Evolutionary conservation across 2,888 invertebrate species (phyloP), one percentile per base, ranked within the genome.

Genomic region (Hofmannophila pseudospretella): DNA sequence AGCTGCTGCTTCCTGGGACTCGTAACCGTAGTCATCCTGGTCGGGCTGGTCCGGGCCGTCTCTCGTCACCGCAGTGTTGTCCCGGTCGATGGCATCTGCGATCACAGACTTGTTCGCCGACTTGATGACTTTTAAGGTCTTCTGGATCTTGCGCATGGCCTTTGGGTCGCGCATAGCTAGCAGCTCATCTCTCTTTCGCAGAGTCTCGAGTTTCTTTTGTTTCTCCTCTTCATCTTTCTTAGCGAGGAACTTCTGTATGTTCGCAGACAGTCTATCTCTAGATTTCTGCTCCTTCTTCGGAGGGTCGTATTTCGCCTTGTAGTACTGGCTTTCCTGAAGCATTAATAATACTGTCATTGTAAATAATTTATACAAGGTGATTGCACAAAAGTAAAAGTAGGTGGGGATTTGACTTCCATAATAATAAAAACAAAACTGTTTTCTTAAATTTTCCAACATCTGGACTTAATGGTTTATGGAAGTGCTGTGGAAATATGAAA

Each of bases 21-120:
- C 94, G 64, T 95, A 96, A 0, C 96, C 96, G 65, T 96, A 96
- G 64, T 96, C 96, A 79, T 96, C 96, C 64, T 95, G 95, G 58
- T 96, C 96, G 0, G 95, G 94, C 58, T 95, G 95, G 1, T 92
- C 90, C 0, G 92, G 91, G 0, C 94, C 94, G 32, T 90, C 89
- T 22, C 91, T 73, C 0, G 94, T 94, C 3, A 94, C 89, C 2
- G 93, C 92, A 8, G 94, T 94, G 51, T 94, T 91, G 19, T 93
- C 90, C 50, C 89, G 88, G 58, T 95, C 93, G 13, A 93, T 82
- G 1, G 95, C 95, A 88, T 96, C 96, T 28, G 91, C 92, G 45
- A 96, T 78, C 1, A 94, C 96, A 2, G 96, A 92, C 65, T 96
- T 95, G 67, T 95, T 96, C 0, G 96, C 96, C 4, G 96, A 94